These are phyloP conservation scores for Riparia riparia DNA, from an alignment of 2,113 vertebrate species.

Conservation along the genomic window DNA sequence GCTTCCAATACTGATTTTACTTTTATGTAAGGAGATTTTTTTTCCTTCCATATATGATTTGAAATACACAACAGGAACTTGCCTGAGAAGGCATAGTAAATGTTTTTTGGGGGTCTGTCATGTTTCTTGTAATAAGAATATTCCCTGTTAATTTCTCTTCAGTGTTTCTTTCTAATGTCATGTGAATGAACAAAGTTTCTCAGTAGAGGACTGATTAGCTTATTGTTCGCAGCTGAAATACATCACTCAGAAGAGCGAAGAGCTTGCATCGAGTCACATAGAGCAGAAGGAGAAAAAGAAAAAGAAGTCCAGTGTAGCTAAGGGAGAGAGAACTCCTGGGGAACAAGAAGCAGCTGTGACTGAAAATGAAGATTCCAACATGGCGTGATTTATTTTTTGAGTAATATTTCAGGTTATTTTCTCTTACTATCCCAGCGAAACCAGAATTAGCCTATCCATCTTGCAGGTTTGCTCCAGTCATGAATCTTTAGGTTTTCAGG, in stretches of 20 bases:
- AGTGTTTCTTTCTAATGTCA: background rate
- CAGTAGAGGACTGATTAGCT: background rate
- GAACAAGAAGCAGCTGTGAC: background rate
- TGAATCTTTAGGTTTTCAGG: background rate
- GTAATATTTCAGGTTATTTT: background rate
- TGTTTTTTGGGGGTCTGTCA: background rate
- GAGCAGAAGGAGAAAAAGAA: slow-evolving; percentile 73
- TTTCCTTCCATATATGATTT: background rate
- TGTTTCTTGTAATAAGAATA: background rate
- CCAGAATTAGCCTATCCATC: background rate
- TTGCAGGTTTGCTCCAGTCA: background rate
- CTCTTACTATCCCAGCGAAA: background rate
- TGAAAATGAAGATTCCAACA: slow-evolving; percentile 62
- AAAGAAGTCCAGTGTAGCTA: slow-evolving; percentile 43
- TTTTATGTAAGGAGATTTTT: background rate
- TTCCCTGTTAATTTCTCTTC: background rate
- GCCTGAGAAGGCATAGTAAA: background rate
- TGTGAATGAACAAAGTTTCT: background rate
- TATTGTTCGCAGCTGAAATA: slow-evolving; percentile 56
- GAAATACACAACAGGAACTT: background rate
- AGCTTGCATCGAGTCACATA: slow-evolving; percentile 50
- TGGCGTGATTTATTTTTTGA: background rate
- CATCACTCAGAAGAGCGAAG: slow-evolving; percentile 70
- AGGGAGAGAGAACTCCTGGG: background rate
- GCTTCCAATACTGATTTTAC: background rate